Base-by-base conservation (phyloP, 2,113 vertebrate genomes). In the Pheucticus melanocephalus region DNA sequence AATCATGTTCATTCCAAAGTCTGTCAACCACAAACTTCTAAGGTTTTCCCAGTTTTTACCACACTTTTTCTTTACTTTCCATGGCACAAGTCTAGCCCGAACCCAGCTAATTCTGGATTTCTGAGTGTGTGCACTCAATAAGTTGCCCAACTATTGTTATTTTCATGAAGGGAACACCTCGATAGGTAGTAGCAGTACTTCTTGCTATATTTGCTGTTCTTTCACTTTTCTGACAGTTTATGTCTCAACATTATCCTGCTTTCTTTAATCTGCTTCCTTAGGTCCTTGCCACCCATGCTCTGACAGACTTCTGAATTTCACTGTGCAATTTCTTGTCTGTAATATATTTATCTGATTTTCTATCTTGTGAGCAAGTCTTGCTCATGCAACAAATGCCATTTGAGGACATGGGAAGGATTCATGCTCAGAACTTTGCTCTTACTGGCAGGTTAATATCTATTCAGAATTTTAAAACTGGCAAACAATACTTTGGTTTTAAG, bases 221-320 rank as follows among this genome's bases (percentile, higher is more conserved):
- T 91, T 84, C 27, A 84, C 28, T 94, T 72, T 89, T 88, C 42
- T 89, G 56, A 59, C 51, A 63, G 42, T 33, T 81, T 35, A 53
- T 11, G 31, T 65, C 59, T 80, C 82, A 80, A 4, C 5, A 5
- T n/a, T 78, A 66, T 22, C 27, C 60, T 66, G 11, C 9, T 48
- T 25, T 13, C 24, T 88, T 92, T 91, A 80, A 81, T 81, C 47
- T 83, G 39, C 35, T 86, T 77, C 25, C 59, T 91, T 61, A 86
- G 64, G 61, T 78, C 28, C 40, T 73, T 11, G 3, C 31, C n/a
- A 64, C 30, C 6, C 42, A 16, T 56, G 28, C 3, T 84, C 33
- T 40, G 19, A 14, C 30, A 73, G 31, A 77, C 35, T 64, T 57
- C 45, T 66, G 28, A 84, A 59, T 82, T 71, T 82, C 27, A 40